Base-by-base conservation (phyloP, 2,113 vertebrate genomes). In the Hiodon alosoides region DNA sequence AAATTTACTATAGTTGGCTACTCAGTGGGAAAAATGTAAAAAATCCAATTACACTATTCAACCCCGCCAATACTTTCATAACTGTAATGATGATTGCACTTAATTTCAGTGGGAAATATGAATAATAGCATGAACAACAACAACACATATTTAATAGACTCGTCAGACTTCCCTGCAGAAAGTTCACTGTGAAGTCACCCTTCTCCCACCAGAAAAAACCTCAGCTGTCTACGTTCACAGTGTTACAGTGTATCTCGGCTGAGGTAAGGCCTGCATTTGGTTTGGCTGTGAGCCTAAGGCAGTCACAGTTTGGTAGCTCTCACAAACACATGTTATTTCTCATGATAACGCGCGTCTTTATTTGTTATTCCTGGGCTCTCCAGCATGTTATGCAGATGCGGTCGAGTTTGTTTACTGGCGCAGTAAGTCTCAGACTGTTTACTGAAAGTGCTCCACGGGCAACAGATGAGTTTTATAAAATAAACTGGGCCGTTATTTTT, bases 391-490 rank as follows among this genome's bases (percentile, higher is more conserved):
- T 62, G 55, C 65, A 54, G 59, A 71, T 65, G 69, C 67, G 13
- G 57, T 69, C 71, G 47, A 55, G 50, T 80, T 73, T 81, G 78
- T 76, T 80, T 81, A 80, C 75, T 73, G 54, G 57, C 64, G 72
- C 52, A 61, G 14, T 67, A 69, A 69, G 65, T 79, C 71, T 52
- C 71, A 50, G 75, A 69, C 67, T 75, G 50, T 76, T 80, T 80
- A 69, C 72, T 73, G 61, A 79, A 77, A 78, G 52, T 60, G 50
- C 71, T 76, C 76, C 53, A 58, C 51, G n/a, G 74, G 75, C 77
- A 78, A 77, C 79, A 81, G 78, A 80, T 67, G 75, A 79, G 75
- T 71, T 77, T 74, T 77, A 51, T 69, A 64, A 77, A 81, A 79
- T 50, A 55, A 71, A 74, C 62, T 71, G 77, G 69, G 50, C 54